These are phyloP conservation scores for Scaptomyza caliginosa DNA, from an alignment of 2,888 invertebrate species.

Conservation along the genomic window DNA sequence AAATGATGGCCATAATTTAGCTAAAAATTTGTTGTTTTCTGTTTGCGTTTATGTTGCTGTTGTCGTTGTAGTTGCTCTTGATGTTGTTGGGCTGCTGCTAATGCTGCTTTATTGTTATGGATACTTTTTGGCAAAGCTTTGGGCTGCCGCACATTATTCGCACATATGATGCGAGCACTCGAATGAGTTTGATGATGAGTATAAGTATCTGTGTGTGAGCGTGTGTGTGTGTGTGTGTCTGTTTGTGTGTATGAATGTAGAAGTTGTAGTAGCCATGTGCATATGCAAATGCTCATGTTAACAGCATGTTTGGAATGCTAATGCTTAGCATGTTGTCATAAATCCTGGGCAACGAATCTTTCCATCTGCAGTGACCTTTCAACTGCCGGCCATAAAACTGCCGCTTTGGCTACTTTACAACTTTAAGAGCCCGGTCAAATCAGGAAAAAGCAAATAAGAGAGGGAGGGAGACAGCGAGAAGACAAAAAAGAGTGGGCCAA, in stretches of 20 bases:
- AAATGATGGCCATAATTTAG: slow-evolving; percentile 74
- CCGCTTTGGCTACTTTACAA: slow-evolving; percentile 64
- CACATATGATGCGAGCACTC: slow-evolving; percentile 54
- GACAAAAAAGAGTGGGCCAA: neutral
- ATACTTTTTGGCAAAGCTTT: slow-evolving; percentile 38
- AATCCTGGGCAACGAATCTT: slow-evolving; percentile 61
- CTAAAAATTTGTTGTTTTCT: slow-evolving; percentile 56
- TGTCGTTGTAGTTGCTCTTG: slow-evolving; percentile 28
- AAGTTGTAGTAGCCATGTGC: slow-evolving; percentile 42
- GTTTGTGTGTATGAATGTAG: slow-evolving; percentile 1
- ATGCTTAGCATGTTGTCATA: slow-evolving; percentile 61
- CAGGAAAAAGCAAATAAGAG: neutral
- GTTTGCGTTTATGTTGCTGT: slow-evolving; percentile 6
- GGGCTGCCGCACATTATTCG: slow-evolving; percentile 43
- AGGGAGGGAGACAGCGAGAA: neutral
- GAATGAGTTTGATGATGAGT: slow-evolving; percentile 31
- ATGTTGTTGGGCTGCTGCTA: slow-evolving; percentile 60
- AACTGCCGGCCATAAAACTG: slow-evolving; percentile 70
- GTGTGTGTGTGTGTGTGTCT: slow-evolving; percentile 2
- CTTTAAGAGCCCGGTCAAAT: slow-evolving; percentile 42
- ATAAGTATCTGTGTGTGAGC: neutral
- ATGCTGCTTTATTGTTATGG: slow-evolving; percentile 74
- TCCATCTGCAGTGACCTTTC: slow-evolving; percentile 75
- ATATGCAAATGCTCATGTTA: slow-evolving; percentile 74
- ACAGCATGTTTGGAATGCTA: slow-evolving; percentile 70